Base-by-base conservation (phyloP, 2,113 vertebrate genomes). In the Suncus etruscus region DNA sequence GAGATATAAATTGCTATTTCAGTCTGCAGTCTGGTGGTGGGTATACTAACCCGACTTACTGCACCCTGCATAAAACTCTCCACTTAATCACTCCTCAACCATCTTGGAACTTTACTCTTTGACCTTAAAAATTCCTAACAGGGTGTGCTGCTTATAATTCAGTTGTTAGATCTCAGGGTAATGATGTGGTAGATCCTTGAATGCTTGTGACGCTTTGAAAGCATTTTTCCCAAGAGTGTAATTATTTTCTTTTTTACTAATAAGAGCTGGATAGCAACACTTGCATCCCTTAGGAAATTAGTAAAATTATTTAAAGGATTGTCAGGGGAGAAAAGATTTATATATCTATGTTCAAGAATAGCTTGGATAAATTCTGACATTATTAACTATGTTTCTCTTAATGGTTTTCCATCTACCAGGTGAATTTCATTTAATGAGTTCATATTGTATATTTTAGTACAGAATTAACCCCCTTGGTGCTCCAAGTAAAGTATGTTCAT, bases 1-100 rank as follows among this genome's bases (percentile, higher is more conserved):
- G 95, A 94, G 92, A 93, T 84, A 95, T 84, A 94, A 88, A 95
- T 94, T 95, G 86, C 91, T 95, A 87, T 96, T 95, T 95, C 87
- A 75, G 88, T 92, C 86, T 84, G 47, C 24, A 95, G 86, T 32
- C 79, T 89, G 83, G 74, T 95, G 74, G 88, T 97, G 90, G 90
- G 92, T 84, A 89, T 94, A 72, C 88, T 77, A 87, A 90, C 77
- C 83, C 58, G 81, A 18, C 69, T 27, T 83, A 31, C 65, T 79
- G 24, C 3, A 48, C 73, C 87, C 83, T 81, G 25, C 76, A 87
- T 12, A 31, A 70, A 73, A 68, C 48, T 6, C 54, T 22, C 73
- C 31, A 0, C 85, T 87, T 76, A 74, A 54, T 69, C 69, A 54
- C 2, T 31, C 50, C 47, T 86, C 94, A 77, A 29, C 70, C 72